Evolutionary conservation across 2,888 invertebrate species (phyloP).

Genomic region (Tinea pellionella): DNA sequence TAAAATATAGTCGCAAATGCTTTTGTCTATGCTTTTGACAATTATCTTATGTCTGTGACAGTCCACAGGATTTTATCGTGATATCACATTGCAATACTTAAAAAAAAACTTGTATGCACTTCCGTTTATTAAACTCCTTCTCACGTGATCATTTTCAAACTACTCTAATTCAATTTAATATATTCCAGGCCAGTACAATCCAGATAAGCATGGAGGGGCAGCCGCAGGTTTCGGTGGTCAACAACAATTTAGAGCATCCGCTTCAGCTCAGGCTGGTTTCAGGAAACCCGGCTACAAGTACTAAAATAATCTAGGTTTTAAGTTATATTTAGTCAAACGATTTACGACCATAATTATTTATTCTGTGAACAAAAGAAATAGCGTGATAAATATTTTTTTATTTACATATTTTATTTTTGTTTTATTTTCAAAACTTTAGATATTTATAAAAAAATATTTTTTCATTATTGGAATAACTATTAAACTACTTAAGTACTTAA

Average conservation of each 20-base stretch:
- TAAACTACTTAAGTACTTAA: too few relatives aligned
- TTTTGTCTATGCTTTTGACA: too few relatives aligned
- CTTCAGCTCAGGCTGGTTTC: slow-evolving; percentile 43
- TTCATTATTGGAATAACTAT: too few relatives aligned
- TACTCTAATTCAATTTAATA: too few relatives aligned
- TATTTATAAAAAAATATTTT: too few relatives aligned
- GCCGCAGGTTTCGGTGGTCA: slow-evolving; percentile 28
- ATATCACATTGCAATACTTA: too few relatives aligned
- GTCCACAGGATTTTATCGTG: too few relatives aligned
- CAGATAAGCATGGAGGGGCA: slow-evolving; percentile 48
- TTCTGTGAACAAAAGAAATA: slow-evolving; percentile 54
- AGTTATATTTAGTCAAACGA: background rate
- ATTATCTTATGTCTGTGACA: too few relatives aligned
- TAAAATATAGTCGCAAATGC: too few relatives aligned
- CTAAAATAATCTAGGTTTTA: slow-evolving; percentile 26
- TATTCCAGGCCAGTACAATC: slow-evolving; percentile 59
- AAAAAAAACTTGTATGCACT: too few relatives aligned
- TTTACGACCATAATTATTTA: slow-evolving; percentile 39
- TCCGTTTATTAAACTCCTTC: too few relatives aligned
- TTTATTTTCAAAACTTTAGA: background rate
- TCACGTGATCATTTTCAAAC: too few relatives aligned
- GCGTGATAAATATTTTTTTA: background rate
- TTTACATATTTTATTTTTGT: background rate
- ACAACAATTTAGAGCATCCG: slow-evolving; percentile 30
- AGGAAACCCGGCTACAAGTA: slow-evolving; percentile 50